Conservation (phyloP, 1,140 invertebrate species). For the Zaprionus taronus region DNA sequence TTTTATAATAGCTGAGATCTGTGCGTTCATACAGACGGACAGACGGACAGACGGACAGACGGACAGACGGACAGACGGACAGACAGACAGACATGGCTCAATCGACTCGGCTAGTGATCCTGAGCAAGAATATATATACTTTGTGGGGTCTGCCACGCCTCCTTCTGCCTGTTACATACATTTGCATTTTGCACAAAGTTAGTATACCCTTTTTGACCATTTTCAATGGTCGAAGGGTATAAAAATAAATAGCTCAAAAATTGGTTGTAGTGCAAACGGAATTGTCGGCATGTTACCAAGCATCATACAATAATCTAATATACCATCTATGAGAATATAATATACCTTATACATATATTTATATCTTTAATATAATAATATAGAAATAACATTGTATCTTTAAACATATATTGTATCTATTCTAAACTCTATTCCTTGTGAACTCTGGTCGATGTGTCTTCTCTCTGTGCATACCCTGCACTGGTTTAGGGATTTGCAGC, state of each 20-base stretch:
- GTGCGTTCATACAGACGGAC: too few species aligned
- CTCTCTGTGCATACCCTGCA: not conserved
- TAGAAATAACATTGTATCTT: not conserved
- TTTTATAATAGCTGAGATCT: too few species aligned
- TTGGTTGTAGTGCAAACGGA: slow-evolving; percentile 80
- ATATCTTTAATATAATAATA: not conserved
- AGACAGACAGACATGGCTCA: too few species aligned
- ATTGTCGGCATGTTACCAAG: slow-evolving; percentile 56
- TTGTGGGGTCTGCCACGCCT: too few species aligned
- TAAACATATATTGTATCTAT: not conserved
- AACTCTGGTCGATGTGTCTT: not conserved
- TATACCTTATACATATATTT: not conserved
- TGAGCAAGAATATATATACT: too few species aligned
- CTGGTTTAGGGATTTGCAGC: not conserved
- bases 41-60: too few species aligned
- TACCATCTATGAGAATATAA: slow-evolving; percentile 2
- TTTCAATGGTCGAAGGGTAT: too few species aligned
- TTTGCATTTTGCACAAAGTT: too few species aligned
- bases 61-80: too few species aligned
- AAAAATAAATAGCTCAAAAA: slow-evolving; percentile 72
- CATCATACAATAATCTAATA: not conserved
- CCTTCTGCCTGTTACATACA: too few species aligned
- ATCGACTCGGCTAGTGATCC: too few species aligned
- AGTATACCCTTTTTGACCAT: too few species aligned
- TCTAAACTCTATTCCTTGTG: not conserved